Percentiles rank a stretch among this genome's conserved stretches.
Conservation (phyloP, 37 sponge, comb jelly and placozoan species). For the Tethya wilhelma region DNA sequence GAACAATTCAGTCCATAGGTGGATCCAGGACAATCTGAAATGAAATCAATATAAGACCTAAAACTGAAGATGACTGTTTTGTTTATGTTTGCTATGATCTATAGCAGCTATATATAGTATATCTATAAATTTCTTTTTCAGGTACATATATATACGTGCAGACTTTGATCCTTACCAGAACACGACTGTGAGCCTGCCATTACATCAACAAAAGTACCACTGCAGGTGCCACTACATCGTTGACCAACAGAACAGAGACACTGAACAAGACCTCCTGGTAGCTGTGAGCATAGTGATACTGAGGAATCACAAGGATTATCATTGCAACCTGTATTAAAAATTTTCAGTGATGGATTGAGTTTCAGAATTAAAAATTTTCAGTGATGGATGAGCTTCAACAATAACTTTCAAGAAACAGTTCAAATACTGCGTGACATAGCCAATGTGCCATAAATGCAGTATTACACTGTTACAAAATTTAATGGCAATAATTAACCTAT, state of each 20-base stretch:
- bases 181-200: background rate
- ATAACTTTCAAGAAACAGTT: too few relatives aligned
- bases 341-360: background rate
- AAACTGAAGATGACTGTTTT: too few relatives aligned
- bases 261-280: background rate
- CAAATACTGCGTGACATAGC: too few relatives aligned
- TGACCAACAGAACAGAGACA: slow-evolving; percentile 14
- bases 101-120: background rate
- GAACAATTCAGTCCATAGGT: slow-evolving; percentile 35
- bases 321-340: too few relatives aligned
- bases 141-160: background rate
- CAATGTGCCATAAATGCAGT: too few relatives aligned
- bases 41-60: background rate
- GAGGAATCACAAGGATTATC: too few relatives aligned
- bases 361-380: too few relatives aligned
- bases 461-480: too few relatives aligned
- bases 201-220: background rate
- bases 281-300: too few relatives aligned
- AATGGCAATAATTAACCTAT: too few relatives aligned
- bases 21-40: slow-evolving; percentile 15
- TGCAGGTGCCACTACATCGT: background rate
- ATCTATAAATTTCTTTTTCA: background rate
- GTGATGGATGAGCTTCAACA: too few relatives aligned
- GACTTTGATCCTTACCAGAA: background rate
- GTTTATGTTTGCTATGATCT: background rate